Evolutionary conservation across 2,797 vertebrate species (phyloP), one percentile per base, ranked within the genome.

Genomic region (Rhinoraja longicauda): DNA sequence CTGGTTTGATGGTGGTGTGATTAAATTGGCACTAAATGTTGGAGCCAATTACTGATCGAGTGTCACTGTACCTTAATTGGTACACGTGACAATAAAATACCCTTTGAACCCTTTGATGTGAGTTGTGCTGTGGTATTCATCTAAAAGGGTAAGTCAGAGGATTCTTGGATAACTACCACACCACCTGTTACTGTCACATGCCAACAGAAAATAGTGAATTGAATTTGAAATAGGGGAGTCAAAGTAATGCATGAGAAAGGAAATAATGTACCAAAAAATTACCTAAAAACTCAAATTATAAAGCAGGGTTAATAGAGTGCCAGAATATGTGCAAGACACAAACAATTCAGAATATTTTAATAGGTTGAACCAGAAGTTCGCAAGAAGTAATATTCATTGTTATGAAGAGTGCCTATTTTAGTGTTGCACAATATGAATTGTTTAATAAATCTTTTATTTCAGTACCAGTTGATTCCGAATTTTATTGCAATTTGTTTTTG

Each of bases 391-490:
- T 75, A 53, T 92, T 92, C 26, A 75, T 53, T 12, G 17, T 73
- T 36, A 92, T 92, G 73, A 75, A 72, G 4, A 36, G 84, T 72
- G 39, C 90, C 39, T 75, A 21, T 91, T 92, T 57, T 53, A 75
- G 26, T 53, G 15, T 39, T 73, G 70, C 70, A 75, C 26, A 57
- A 36, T 53, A 53, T 53, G 70, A 45, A 73, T 72, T 72, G 67
- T 29, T 88, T 88, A 36, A 32, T 73, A 45, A 73, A 72, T 57
- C 21, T 45, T 90, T 29, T 91, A 39, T 73, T 92, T 75, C 39
- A 53, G 5, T 39, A 75, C 90, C 36, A 70, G 29, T 92, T 86
- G n/a, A 59, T 12, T 45, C 21, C 29, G 21, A 13, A 45, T 73
- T 45, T 29, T 13, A 75, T 92, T 32, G 12, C 24, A 53, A 59